These are phyloP conservation scores for Zeus faber DNA, from an alignment of 2,113 vertebrate species.

Conservation along the genomic window DNA sequence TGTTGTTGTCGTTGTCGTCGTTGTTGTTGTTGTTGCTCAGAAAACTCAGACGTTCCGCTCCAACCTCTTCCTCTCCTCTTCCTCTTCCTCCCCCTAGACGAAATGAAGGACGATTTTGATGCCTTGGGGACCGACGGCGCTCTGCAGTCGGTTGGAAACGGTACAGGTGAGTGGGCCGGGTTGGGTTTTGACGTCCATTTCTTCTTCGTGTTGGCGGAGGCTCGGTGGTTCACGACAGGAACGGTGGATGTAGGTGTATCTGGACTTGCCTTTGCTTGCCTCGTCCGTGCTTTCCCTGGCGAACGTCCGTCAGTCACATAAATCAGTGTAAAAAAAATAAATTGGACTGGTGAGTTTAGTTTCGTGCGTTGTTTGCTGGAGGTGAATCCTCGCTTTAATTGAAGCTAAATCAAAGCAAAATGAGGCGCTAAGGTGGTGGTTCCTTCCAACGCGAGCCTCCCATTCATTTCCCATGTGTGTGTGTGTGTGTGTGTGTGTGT, in stretches of 20 bases:
- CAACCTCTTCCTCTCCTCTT: constrained; percentile 18
- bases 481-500: constrained; percentile 11
- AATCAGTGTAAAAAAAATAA: too few relatives aligned
- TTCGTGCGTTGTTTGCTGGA: too few relatives aligned
- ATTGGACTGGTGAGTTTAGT: too few relatives aligned
- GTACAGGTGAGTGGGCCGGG: constrained; percentile 86
- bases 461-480: neutral
- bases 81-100: constrained; percentile 81
- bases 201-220: neutral
- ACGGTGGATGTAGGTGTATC: too few relatives aligned
- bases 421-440: too few relatives aligned
- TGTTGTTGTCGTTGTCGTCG: constrained; percentile 28
- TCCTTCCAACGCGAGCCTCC: too few relatives aligned
- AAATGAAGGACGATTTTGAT: constrained; percentile 98
- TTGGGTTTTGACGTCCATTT: neutral
- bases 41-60: neutral
- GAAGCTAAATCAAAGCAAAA: too few relatives aligned
- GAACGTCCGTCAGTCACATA: too few relatives aligned
- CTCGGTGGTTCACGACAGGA: too few relatives aligned
- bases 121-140: constrained; percentile 88
- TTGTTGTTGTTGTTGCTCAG: neutral
- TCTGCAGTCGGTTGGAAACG: constrained; percentile 87
- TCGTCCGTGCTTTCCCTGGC: too few relatives aligned
- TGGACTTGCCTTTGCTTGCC: too few relatives aligned
- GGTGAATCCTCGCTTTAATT: too few relatives aligned